A percentile compares a stretch with the other conserved stretches of the same genome.
Evolutionary conservation across 2,113 vertebrate genomes (phyloP).

Genomic region (Silurus meridionalis): DNA sequence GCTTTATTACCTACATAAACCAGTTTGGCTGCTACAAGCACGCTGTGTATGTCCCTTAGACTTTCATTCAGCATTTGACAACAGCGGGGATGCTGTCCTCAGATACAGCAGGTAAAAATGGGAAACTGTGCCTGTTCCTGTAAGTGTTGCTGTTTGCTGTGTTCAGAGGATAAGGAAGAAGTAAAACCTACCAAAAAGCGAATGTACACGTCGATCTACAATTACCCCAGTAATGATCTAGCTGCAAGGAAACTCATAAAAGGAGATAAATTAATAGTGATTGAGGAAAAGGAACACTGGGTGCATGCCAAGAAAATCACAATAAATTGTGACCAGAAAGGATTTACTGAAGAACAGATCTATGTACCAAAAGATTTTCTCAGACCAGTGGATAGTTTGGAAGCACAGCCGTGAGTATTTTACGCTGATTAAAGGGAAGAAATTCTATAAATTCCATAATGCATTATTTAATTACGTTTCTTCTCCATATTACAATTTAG

Average conservation of each 20-base stretch:
- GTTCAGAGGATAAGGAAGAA: background rate
- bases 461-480: background rate
- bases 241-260: slow-evolving; percentile 21
- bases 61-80: background rate
- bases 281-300: slow-evolving; percentile 43
- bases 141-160: slow-evolving; percentile 1
- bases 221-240: slow-evolving; percentile 40
- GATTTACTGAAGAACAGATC: background rate
- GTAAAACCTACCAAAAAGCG: background rate
- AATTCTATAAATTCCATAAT: background rate
- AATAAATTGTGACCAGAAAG: background rate
- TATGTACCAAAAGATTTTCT: slow-evolving; percentile 52
- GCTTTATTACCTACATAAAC: slow-evolving; percentile 17
- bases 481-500: background rate
- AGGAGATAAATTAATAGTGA: slow-evolving; percentile 56
- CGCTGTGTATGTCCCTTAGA: background rate
- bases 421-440: background rate
- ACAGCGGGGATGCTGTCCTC: slow-evolving; percentile 6
- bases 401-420: slow-evolving; percentile 58
- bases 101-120: slow-evolving; percentile 18
- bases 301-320: slow-evolving; percentile 46
- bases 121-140: slow-evolving; percentile 27
- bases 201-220: slow-evolving; percentile 19
- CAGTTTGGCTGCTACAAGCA: slow-evolving; percentile 32
- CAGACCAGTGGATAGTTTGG: slow-evolving; percentile 49